phyloP scores from a whole-genome alignment of 2,113 vertebrate genomes.

The Numenius arquata region DNA sequence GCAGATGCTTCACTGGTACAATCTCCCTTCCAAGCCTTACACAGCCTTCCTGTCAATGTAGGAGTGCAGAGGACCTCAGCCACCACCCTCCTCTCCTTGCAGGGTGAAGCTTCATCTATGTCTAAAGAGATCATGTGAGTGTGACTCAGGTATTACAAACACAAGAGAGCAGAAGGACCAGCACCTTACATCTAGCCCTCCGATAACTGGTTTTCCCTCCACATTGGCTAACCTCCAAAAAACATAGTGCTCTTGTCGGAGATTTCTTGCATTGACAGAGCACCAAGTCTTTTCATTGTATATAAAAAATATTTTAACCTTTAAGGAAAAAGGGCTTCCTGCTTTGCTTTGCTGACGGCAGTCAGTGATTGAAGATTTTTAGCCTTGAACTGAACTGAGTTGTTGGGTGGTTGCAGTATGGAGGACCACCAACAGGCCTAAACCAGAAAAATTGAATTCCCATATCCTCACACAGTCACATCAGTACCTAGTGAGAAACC shows the following conservation, averaged over 20 bases:
- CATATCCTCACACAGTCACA: not conserved
- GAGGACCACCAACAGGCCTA: not conserved
- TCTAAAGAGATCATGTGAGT: fast-evolving
- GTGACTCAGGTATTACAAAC: not conserved
- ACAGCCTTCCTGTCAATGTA: not conserved
- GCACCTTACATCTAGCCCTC: not conserved
- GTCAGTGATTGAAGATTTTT: not conserved
- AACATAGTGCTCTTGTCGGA: not conserved
- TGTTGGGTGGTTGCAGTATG: not conserved
- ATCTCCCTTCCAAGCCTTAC: not conserved
- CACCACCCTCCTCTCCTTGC: not conserved
- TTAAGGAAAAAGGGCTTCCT: not conserved
- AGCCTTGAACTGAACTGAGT: not conserved
- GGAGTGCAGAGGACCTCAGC: not conserved
- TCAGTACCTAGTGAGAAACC: not conserved
- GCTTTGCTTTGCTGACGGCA: not conserved
- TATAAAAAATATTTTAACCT: not conserved
- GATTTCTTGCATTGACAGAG: not conserved
- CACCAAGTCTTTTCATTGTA: not conserved
- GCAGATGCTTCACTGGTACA: not conserved
- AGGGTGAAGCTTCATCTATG: not conserved
- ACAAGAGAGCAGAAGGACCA: not conserved
- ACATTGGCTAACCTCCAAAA: not conserved
- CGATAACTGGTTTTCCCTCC: fast-evolving
- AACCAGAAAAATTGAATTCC: not conserved